These are phyloP conservation scores for Epinotia brunnichana DNA, from an alignment of 2,888 invertebrate genomes.

Conservation along the genomic window DNA sequence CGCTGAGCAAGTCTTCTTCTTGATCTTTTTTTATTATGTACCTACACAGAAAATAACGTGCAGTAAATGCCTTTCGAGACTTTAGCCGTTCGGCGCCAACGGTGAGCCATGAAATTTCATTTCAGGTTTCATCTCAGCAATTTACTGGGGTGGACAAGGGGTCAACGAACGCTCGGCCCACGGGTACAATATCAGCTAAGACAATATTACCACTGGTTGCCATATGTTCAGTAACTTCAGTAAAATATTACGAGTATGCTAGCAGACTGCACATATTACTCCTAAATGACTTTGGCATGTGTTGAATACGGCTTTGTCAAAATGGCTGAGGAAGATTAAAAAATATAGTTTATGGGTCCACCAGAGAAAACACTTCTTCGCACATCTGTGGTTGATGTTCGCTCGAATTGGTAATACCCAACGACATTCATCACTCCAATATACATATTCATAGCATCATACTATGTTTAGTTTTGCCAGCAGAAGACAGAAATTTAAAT, in stretches of 20 bases:
- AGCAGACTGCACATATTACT: neutral
- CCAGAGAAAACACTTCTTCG: too few relatives aligned
- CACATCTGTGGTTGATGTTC: too few relatives aligned
- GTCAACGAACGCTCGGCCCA: conserved; percentile 11
- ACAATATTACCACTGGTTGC: conserved; percentile 17
- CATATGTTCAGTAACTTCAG: conserved; percentile 1
- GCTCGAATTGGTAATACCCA: too few relatives aligned
- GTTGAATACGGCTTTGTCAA: too few relatives aligned
- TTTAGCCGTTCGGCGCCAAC: conserved; percentile 3
- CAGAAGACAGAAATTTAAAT: too few relatives aligned
- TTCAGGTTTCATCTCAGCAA: conserved; percentile 34
- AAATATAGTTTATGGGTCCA: too few relatives aligned
- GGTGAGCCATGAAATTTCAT: conserved; percentile 23
- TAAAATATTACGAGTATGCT: conserved; percentile 10
- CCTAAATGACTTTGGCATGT: too few relatives aligned
- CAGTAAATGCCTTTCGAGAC: neutral
- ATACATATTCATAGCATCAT: too few relatives aligned
- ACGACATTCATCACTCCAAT: too few relatives aligned
- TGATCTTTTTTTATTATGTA: neutral
- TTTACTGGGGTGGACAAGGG: conserved; percentile 10
- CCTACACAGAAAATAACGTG: conserved; percentile 5
- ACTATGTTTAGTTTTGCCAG: too few relatives aligned
- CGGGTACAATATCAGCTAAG: conserved; percentile 15
- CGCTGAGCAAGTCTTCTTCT: neutral
- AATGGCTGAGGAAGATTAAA: too few relatives aligned